Conservation (phyloP, 2,797 vertebrate genomes). For the Echiichthys vipera region DNA sequence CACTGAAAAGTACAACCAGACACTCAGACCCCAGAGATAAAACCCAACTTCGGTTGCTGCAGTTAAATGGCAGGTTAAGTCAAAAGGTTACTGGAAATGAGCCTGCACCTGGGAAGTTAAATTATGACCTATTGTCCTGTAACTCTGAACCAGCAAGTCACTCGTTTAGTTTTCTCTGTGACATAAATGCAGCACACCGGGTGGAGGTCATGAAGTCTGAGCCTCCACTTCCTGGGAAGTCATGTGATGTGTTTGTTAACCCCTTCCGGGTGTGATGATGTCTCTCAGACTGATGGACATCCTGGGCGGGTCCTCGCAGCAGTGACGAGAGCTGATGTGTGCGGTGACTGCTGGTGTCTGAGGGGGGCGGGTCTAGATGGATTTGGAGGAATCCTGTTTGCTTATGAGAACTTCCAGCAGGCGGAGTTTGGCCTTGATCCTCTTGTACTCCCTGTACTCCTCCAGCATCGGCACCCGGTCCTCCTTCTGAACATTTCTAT, state of each 20-base stretch:
- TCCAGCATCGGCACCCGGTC: constrained; percentile 94
- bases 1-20: not conserved
- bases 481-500: constrained; percentile 95
- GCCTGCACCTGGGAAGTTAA: not conserved
- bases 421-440: constrained; percentile 96
- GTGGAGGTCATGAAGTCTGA: not conserved
- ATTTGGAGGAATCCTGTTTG: constrained; percentile 98
- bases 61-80: not conserved
- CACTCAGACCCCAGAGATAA: not conserved
- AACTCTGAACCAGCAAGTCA: constrained; percentile 3
- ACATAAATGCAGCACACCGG: constrained; percentile 39
- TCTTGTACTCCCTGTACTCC: constrained; percentile 97
- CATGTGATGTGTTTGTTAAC: not conserved
- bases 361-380: constrained; percentile 84
- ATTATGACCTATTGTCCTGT: not conserved
- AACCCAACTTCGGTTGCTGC: not conserved
- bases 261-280: constrained; percentile 4
- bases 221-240: constrained; percentile 1
- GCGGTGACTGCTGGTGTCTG: constrained; percentile 17
- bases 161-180: constrained; percentile 5
- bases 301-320: constrained; percentile 12
- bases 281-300: not conserved
- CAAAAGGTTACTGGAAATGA: not conserved
- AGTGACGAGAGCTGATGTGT: constrained; percentile 32
- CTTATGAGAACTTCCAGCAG: constrained; percentile 98